Conservation (phyloP, 2,797 vertebrate species). For the Megalops cyprinoides region DNA sequence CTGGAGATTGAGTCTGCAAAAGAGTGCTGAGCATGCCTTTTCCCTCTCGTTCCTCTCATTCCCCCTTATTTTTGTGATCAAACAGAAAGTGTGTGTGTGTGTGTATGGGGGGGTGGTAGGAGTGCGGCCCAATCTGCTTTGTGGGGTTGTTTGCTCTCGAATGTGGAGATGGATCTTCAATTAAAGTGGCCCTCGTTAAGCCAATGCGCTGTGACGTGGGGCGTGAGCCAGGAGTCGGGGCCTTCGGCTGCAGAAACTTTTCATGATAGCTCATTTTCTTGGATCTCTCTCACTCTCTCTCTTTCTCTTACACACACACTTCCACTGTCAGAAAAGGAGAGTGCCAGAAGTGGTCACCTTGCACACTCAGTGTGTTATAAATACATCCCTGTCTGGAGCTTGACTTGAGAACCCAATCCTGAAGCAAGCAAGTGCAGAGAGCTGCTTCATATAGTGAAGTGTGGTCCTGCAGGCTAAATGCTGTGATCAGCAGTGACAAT, state of each 20-base stretch:
- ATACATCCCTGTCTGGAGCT: not conserved
- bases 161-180: conserved; percentile 23
- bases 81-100: not conserved
- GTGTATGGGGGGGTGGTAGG: too few relatives aligned
- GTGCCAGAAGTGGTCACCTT: not conserved
- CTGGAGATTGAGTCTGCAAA: conserved; percentile 70
- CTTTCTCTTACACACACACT: conserved; percentile 34
- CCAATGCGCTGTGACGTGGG: conserved; percentile 32
- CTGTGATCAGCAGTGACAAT: not conserved
- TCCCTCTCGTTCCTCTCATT: conserved; percentile 22
- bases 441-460: not conserved
- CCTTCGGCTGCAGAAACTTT: conserved; percentile 47
- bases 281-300: conserved; percentile 71
- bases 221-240: not conserved
- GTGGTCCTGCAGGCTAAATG: not conserved
- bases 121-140: too few relatives aligned
- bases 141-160: not conserved
- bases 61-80: conserved; percentile 36
- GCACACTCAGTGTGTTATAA: not conserved
- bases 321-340: conserved; percentile 37
- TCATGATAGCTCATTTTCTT: conserved; percentile 62
- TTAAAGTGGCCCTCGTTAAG: conserved; percentile 65
- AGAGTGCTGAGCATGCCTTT: conserved; percentile 70
- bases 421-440: not conserved
- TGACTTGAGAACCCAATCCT: not conserved